Conservation (phyloP, 1,140 invertebrate species). For the Drosophila ercepeae region DNA sequence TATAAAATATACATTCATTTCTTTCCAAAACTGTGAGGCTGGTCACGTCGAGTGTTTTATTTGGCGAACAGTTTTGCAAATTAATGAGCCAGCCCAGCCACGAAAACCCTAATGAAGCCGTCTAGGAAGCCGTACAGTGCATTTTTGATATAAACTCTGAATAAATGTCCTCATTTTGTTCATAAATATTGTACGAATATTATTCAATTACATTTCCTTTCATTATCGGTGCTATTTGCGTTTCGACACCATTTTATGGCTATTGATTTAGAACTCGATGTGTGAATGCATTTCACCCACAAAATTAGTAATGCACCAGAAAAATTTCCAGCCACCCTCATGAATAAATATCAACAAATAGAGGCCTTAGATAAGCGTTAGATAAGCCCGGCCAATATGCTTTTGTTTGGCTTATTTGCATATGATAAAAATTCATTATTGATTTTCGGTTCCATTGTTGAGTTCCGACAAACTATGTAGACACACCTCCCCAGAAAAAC, state of each 20-base stretch:
- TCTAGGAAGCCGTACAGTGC: not conserved
- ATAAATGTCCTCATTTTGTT: constrained; percentile 1
- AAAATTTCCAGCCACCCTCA: constrained; percentile 20
- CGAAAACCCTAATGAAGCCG: not conserved
- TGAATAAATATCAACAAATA: constrained; percentile 50
- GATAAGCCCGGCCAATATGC: constrained; percentile 32
- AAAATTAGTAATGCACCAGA: constrained; percentile 23
- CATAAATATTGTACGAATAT: constrained; percentile 18
- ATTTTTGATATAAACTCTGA: not conserved
- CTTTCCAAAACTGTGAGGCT: not conserved
- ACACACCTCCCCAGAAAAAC: constrained; percentile 28
- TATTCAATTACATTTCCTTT: constrained; percentile 12
- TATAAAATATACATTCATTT: not conserved
- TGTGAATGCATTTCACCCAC: constrained; percentile 29
- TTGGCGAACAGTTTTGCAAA: constrained; percentile 26
- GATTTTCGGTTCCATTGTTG: constrained; percentile 47
- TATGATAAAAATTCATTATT: constrained; percentile 68
- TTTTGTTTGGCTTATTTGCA: constrained; percentile 65
- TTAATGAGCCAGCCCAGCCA: constrained; percentile 21
- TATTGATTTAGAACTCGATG: constrained; percentile 8
- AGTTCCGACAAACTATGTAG: constrained; percentile 20
- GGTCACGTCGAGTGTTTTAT: constrained; percentile 19
- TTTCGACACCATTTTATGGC: constrained; percentile 18
- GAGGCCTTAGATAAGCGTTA: constrained; percentile 51
- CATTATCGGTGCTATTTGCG: constrained; percentile 1